Conservation (phyloP, 1,140 invertebrate species). For the Lepidurus arcticus region DNA sequence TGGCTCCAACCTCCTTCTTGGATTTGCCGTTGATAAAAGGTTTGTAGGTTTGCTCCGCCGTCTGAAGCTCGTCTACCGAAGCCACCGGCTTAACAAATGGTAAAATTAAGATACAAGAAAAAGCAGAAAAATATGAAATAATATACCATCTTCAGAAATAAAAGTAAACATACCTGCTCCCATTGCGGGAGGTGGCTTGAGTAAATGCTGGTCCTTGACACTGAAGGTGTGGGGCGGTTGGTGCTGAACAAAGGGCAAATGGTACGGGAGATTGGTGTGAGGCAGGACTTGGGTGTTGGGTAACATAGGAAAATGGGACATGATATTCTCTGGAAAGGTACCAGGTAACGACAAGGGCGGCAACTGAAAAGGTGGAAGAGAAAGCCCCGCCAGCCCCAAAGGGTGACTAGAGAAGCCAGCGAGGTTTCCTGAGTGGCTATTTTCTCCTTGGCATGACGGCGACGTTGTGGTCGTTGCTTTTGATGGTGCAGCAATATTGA, state of each 20-base stretch:
- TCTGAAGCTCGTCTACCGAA: slow-evolving; percentile 89
- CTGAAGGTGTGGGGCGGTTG: slow-evolving; percentile 75
- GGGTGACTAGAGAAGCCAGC: not conserved
- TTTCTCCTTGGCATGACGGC: not conserved
- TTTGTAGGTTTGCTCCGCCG: slow-evolving; percentile 87
- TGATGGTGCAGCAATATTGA: not conserved
- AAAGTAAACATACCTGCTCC: slow-evolving; percentile 61
- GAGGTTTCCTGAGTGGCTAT: not conserved
- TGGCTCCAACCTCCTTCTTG: slow-evolving; percentile 55
- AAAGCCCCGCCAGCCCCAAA: slow-evolving; percentile 11
- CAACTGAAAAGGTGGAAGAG: slow-evolving; percentile 23
- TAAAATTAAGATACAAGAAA: not conserved
- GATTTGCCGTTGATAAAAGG: slow-evolving; percentile 60
- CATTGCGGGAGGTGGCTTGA: slow-evolving; percentile 84
- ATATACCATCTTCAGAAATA: slow-evolving; percentile 28
- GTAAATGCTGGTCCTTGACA: slow-evolving; percentile 85
- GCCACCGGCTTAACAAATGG: slow-evolving; percentile 54
- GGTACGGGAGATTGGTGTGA: slow-evolving; percentile 62
- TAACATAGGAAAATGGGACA: slow-evolving; percentile 27
- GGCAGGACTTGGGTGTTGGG: slow-evolving; percentile 48
- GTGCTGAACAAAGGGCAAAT: slow-evolving; percentile 66
- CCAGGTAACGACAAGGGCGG: not conserved
- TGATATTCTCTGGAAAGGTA: not conserved
- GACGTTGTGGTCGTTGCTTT: not conserved
- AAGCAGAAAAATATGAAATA: slow-evolving; percentile 29